Evolutionary conservation across 2,888 invertebrate genomes (phyloP).

Genomic region (Oxyteleia sp.): DNA sequence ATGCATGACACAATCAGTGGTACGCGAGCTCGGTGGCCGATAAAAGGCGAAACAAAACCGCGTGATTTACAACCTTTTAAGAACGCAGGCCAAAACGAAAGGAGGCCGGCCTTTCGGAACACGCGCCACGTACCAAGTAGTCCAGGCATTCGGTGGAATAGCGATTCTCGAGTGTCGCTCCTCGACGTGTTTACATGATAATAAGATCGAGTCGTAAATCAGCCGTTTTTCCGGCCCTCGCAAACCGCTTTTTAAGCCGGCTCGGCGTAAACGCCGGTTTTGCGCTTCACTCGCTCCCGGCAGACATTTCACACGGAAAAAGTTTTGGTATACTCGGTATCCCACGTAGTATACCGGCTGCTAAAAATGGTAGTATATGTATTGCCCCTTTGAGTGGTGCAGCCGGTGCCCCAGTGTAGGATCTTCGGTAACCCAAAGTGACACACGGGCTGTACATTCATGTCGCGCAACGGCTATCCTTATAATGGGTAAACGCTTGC

Average conservation of each 20-base stretch:
- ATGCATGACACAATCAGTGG: slow-evolving; percentile 85
- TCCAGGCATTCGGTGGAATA: slow-evolving; percentile 39
- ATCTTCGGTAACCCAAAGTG: no score
- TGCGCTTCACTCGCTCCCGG: not conserved
- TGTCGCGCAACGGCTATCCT: no score
- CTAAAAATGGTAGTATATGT: no score
- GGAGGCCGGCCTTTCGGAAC: slow-evolving; percentile 63
- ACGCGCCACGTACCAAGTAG: slow-evolving; percentile 66
- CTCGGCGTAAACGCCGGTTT: slow-evolving; percentile 8
- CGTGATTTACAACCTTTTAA: slow-evolving; percentile 84
- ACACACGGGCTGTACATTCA: no score
- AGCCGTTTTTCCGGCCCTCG: slow-evolving; percentile 25
- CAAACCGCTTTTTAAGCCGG: slow-evolving; percentile 30
- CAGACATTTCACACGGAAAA: not conserved
- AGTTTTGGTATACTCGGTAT: not conserved
- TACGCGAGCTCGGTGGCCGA: slow-evolving; percentile 77
- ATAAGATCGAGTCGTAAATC: slow-evolving; percentile 56
- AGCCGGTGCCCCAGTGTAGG: no score
- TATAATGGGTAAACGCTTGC: no score
- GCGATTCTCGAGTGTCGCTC: slow-evolving; percentile 54
- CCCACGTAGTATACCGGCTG: no score
- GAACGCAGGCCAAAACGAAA: slow-evolving; percentile 66
- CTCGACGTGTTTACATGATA: slow-evolving; percentile 59
- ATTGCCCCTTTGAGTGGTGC: no score
- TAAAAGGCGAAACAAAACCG: slow-evolving; percentile 80